Conservation (phyloP, 1,140 invertebrate genomes). For the Apolygus lucorum region DNA sequence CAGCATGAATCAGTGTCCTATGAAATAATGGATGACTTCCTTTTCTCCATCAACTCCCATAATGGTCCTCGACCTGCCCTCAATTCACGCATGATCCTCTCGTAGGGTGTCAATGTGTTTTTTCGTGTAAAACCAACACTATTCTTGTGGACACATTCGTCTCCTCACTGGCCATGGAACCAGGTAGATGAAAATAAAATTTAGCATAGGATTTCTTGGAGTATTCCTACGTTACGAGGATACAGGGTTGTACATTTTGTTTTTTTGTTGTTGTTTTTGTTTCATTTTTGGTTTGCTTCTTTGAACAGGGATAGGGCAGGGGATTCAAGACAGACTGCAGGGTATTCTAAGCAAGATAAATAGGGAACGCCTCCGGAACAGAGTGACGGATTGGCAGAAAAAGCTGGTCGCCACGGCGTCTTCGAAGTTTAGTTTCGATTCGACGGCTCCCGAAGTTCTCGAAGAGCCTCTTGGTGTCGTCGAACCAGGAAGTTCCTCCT, state of each 20-base stretch:
- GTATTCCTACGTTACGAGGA: background rate
- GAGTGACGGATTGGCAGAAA: slow-evolving; percentile 24
- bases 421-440: slow-evolving; percentile 20
- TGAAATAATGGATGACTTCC: no score
- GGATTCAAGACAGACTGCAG: slow-evolving; percentile 20
- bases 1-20: no score
- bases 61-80: no score
- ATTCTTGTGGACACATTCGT: no score
- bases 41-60: no score
- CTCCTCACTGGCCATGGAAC: slow-evolving; percentile 19
- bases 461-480: background rate
- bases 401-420: slow-evolving; percentile 20
- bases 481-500: background rate
- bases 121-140: no score
- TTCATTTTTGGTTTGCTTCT: background rate
- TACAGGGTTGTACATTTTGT: slow-evolving; percentile 1
- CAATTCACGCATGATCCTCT: no score
- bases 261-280: background rate
- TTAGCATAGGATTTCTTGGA: background rate
- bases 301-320: slow-evolving; percentile 5
- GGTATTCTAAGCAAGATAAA: slow-evolving; percentile 22
- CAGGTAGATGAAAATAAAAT: slow-evolving; percentile 19
- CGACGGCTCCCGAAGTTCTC: background rate
- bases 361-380: slow-evolving; percentile 15
- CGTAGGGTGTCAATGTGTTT: no score